Percentiles rank a stretch among this genome's conserved stretches.
These are phyloP conservation scores for Carposina sasakii DNA, from an alignment of 1,140 invertebrate species.

Conservation along the genomic window DNA sequence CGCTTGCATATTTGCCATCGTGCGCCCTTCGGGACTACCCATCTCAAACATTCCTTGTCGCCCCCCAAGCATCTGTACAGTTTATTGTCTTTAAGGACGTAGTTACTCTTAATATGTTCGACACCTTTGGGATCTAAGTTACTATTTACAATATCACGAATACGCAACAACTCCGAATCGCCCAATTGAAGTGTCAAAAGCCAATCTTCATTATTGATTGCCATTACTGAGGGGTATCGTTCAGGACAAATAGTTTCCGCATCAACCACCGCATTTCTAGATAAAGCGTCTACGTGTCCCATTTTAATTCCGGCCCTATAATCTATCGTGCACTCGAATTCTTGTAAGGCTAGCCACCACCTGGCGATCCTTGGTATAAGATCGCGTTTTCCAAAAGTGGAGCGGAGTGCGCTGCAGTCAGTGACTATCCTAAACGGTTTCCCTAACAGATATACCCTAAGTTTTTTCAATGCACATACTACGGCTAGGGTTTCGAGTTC, in stretches of 20 bases:
- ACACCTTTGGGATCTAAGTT: too few relatives aligned
- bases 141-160: too few relatives aligned
- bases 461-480: background rate
- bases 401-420: conserved; percentile 6
- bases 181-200: too few relatives aligned
- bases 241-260: too few relatives aligned
- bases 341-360: conserved; percentile 31
- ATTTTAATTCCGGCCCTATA: conserved; percentile 25
- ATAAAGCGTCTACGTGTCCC: conserved; percentile 33
- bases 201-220: too few relatives aligned
- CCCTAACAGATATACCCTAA: background rate
- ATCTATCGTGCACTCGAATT: conserved; percentile 30
- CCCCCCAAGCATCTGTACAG: too few relatives aligned
- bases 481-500: conserved; percentile 4
- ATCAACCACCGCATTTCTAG: conserved; percentile 20
- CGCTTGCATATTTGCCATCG: conserved; percentile 6
- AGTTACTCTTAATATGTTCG: too few relatives aligned
- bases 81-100: too few relatives aligned
- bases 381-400: conserved; percentile 16
- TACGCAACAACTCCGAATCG: too few relatives aligned
- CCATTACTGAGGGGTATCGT: too few relatives aligned
- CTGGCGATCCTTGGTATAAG: conserved; percentile 20
- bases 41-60: too few relatives aligned
- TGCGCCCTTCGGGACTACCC: background rate
- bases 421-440: background rate